Evolutionary conservation across 2,888 invertebrate genomes (phyloP).

Genomic region (Sipha maydis): DNA sequence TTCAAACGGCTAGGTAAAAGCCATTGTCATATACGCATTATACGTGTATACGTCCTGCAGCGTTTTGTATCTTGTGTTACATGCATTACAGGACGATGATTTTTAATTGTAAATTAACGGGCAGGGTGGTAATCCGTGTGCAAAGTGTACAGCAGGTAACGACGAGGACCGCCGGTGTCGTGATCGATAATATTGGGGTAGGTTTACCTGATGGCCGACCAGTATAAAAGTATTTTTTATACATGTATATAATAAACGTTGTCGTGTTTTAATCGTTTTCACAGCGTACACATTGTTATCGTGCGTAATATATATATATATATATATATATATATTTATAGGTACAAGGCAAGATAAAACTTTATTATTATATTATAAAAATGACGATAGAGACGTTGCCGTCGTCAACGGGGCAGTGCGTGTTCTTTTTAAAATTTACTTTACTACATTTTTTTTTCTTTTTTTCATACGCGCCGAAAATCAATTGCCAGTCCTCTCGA

Average conservation of each 20-base stretch:
- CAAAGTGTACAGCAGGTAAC: slow-evolving; percentile 4
- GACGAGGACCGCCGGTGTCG: neutral
- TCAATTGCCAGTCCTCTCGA: neutral
- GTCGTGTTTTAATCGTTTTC: slow-evolving; percentile 13
- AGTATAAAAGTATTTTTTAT: slow-evolving; percentile 12
- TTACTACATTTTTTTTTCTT: neutral
- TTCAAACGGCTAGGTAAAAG: neutral
- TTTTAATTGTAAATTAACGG: slow-evolving; percentile 7
- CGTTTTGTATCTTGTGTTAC: neutral
- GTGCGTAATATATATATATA: neutral
- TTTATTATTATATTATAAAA: neutral
- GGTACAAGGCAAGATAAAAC: neutral
- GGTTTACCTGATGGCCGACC: slow-evolving; percentile 18
- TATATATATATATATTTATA: too few species aligned
- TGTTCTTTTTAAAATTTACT: neutral
- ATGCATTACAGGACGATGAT: neutral
- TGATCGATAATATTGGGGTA: slow-evolving; percentile 26
- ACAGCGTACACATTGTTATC: slow-evolving; percentile 7
- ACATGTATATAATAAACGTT: neutral
- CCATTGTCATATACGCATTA: neutral
- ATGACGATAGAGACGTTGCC: neutral
- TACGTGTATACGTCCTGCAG: neutral
- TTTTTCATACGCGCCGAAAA: slow-evolving; percentile 1
- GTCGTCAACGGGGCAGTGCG: neutral
- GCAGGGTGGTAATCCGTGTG: neutral